Evolutionary conservation across 2,113 vertebrate genomes (phyloP).

Genomic region (Phrynosoma blainvillii): DNA sequence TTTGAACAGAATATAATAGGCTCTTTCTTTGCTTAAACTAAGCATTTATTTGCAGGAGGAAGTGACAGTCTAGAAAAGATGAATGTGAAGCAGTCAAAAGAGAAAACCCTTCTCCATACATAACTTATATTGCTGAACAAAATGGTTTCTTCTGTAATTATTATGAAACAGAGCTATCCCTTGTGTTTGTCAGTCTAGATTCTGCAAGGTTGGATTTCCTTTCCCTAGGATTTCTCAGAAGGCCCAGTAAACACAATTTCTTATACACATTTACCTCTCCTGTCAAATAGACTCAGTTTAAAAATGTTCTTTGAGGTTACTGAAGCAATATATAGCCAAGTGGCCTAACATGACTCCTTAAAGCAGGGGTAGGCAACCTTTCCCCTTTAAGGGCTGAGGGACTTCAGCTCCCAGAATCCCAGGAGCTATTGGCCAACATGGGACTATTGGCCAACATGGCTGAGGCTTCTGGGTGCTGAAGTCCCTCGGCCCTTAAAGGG

Average conservation of each 20-base stretch:
- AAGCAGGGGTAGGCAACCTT: too few species aligned
- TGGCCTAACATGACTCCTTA: neutral
- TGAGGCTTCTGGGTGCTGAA: too few species aligned
- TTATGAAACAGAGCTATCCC: neutral
- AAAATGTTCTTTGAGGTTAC: neutral
- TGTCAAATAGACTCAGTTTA: conserved; percentile 12
- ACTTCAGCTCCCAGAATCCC: too few species aligned
- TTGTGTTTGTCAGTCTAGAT: neutral
- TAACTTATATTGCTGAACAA: neutral
- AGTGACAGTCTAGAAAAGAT: conserved; percentile 4
- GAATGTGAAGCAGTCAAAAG: neutral
- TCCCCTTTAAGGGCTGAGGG: too few species aligned
- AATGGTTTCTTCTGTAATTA: neutral
- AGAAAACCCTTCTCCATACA: neutral
- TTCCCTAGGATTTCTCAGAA: neutral
- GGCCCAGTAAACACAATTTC: neutral
- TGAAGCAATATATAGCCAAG: neutral
- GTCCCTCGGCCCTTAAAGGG: too few species aligned
- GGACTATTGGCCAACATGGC: too few species aligned
- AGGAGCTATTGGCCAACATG: too few species aligned
- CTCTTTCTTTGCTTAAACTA: neutral
- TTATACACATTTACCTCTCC: neutral
- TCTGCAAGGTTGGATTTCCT: conserved; percentile 4
- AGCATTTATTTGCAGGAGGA: neutral
- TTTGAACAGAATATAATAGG: neutral